Evolutionary conservation across 2,888 invertebrate species (phyloP), one percentile per base, ranked within the genome.

Genomic region (Chloroclysta siterata): DNA sequence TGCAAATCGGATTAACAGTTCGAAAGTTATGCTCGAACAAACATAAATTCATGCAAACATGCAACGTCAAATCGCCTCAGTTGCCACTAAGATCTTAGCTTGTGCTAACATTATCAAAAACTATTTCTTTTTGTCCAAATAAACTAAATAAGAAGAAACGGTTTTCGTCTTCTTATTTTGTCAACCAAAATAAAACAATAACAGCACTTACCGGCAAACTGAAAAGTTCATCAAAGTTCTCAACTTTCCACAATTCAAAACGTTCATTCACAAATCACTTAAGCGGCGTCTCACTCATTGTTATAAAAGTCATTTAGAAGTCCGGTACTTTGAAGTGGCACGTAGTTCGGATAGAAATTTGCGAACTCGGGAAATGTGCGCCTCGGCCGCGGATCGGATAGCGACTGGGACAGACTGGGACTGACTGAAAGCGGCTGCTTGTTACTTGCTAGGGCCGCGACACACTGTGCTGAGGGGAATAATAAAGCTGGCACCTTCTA

Each of bases 331-430:
- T 13, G 4, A 47, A 47, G 36, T 47, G 7, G n/a, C 47, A 5
- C 56, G 48, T 41, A 56, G 14, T 48, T 56, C 28, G 55, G 17
- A 42, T 17, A 22, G 46, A 44, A 50, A 46, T 36, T 44, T 8
- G 54, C 51, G 50, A 42, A 44, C 53, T 47, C 47, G 22, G 50
- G 65, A 60, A 46, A 55, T 53, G 72, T 73, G 68, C 59, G 69
- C 2, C 62, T 48, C 60, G 50, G 14, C 7, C 68, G 72, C 60
- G 63, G 33, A 53, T 65, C 51, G 69, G 59, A 50, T 14, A 39
- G 6, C 53, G 63, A 73, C 73, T 73, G 71, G 69, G 66, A 48
- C 46, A 53, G 14, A 11, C 46, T 17, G 4, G 11, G 46, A 39
- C 11, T 36, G 36, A 29, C 29, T 33, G 55, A 42, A 41, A 11